Evolutionary conservation across 2,797 vertebrate genomes (phyloP).

Genomic region (Rhyacichthys aspro): DNA sequence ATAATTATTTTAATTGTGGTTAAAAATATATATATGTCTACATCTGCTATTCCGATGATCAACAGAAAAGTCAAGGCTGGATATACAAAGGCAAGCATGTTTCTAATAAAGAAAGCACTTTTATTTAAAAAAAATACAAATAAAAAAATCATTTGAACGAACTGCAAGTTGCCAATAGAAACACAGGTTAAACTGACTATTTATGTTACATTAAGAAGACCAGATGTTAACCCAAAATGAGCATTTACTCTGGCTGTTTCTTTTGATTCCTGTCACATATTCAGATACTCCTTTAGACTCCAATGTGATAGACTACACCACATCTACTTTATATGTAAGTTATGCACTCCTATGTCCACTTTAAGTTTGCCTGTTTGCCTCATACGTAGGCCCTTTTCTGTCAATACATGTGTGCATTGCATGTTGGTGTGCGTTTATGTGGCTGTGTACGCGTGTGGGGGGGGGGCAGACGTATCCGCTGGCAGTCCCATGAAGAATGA

Average conservation of each 20-base stretch:
- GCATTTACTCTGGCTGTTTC: not conserved
- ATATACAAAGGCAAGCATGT: too few species aligned
- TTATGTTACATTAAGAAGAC: too few species aligned
- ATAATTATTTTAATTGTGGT: too few species aligned
- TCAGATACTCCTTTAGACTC: not conserved
- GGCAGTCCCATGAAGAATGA: constrained; percentile 81
- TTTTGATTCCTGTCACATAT: constrained; percentile 5
- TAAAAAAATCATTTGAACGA: too few species aligned
- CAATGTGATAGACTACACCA: constrained; percentile 1
- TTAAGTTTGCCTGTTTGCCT: constrained; percentile 45
- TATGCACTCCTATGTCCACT: constrained; percentile 34
- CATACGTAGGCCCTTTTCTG: constrained; percentile 29
- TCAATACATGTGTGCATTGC: constrained; percentile 47
- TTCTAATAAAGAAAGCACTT: too few species aligned
- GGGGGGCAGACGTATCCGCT: constrained; percentile 67
- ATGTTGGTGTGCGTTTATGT: constrained; percentile 33
- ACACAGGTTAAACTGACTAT: too few species aligned
- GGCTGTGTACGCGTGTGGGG: constrained; percentile 26
- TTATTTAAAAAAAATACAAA: too few species aligned
- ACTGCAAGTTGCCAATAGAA: too few species aligned
- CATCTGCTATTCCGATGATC: too few species aligned
- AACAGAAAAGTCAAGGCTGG: too few species aligned
- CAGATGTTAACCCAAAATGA: too few species aligned
- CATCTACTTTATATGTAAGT: constrained; percentile 10
- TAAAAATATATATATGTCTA: too few species aligned